phyloP scores from a whole-genome alignment of 2,888 invertebrate genomes.

The Parnassius glacialis region DNA sequence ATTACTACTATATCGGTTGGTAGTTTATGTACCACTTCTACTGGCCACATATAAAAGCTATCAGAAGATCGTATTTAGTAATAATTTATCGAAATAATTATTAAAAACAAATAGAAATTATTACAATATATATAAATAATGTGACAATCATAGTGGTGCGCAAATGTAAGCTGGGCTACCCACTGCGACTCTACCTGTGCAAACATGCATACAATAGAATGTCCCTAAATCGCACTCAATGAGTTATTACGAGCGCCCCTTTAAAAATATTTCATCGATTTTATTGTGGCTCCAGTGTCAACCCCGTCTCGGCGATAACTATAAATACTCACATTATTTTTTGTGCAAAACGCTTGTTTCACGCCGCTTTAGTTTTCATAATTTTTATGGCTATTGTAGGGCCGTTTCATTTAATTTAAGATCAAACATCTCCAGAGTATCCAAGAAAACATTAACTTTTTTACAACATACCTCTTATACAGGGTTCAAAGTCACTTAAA shows the following conservation, averaged over 20 bases:
- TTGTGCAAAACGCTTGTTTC: conserved; percentile 61
- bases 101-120: conserved; percentile 12
- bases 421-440: background rate
- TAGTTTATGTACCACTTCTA: too few species aligned
- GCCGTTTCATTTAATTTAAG: background rate
- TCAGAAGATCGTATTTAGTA: too few species aligned
- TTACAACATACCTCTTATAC: background rate
- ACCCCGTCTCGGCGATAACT: conserved; percentile 70
- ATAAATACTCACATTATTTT: conserved; percentile 66
- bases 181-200: conserved; percentile 68
- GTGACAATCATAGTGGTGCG: conserved; percentile 31
- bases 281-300: conserved; percentile 80
- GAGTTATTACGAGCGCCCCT: conserved; percentile 67
- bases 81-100: background rate
- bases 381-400: conserved; percentile 15
- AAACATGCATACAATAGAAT: conserved; percentile 36
- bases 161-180: conserved; percentile 40
- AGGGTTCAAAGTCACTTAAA: too few species aligned
- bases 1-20: too few species aligned
- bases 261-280: conserved; percentile 78
- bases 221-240: conserved; percentile 54
- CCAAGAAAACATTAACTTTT: background rate
- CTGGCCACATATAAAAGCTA: too few species aligned
- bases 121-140: conserved; percentile 25
- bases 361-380: conserved; percentile 44